Evolutionary conservation across 2,797 vertebrate species (phyloP), one percentile per base, ranked within the genome.

Genomic region (Eulemur rubriventer): DNA sequence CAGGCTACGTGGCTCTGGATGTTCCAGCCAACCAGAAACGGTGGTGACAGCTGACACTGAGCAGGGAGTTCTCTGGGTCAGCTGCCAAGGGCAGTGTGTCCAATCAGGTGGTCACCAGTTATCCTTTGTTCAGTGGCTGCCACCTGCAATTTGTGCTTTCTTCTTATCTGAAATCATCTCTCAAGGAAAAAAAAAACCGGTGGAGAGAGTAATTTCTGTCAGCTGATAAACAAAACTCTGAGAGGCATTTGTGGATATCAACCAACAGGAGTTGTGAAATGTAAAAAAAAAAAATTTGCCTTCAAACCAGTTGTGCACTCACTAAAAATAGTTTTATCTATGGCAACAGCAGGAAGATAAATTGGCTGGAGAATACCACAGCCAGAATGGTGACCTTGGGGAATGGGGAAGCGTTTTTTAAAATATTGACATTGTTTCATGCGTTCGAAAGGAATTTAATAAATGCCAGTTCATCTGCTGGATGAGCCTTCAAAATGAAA

Each of bases 321-420:
- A 43, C 97, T 97, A 98, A 97, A 98, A 97, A 97, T 98, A 98
- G 87, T 80, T 94, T 97, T 96, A 96, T 98, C 96, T 97, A 22
- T 94, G 84, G 94, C 92, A 96, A 95, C 78, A 65, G 87, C 85
- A 97, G 96, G 92, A 95, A 96, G 96, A 96, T 70, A 96, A 84
- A 88, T 92, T 88, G 92, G 43, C 95, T 73, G 33, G 86, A 91
- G 91, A 75, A 88, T 67, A 87, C 75, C 61, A 72, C 43, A 52
- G 72, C n/a, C n/a, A 61, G 95, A 89, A 22, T 41, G 73, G 89
- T 94, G 96, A 94, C 96, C 96, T 97, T 96, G 84, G 63, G 79
- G 88, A 67, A 14, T 6, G 10, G 41, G 35, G 75, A 55, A 52
- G 80, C n/a, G 16, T 95, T 81, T 59, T 6, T 0, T 8, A 90